These are phyloP conservation scores for Coleophora deauratella DNA, from an alignment of 2,888 invertebrate genomes.

Conservation along the genomic window DNA sequence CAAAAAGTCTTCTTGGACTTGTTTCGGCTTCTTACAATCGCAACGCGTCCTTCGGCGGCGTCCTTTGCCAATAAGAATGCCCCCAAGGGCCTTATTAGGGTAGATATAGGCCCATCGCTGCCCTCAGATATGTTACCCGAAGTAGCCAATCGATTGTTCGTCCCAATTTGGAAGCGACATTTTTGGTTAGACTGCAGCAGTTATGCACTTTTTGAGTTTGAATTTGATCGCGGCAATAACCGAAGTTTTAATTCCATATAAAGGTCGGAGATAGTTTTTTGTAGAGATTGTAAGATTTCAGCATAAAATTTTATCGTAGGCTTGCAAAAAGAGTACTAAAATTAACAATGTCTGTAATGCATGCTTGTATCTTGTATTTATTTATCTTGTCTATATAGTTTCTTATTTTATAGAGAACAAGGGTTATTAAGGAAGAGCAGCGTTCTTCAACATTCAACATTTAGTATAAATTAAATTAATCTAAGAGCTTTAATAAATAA, in stretches of 20 bases:
- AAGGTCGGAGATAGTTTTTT: not conserved
- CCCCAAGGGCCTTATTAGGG: constrained; percentile 55
- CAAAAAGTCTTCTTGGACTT: no score
- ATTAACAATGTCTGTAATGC: no score
- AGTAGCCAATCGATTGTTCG: constrained; percentile 51
- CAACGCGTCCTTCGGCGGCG: constrained; percentile 43
- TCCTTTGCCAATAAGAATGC: constrained; percentile 60
- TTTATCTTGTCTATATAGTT: no score
- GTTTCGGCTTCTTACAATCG: constrained; percentile 39
- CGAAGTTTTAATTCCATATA: not conserved
- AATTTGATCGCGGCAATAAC: not conserved
- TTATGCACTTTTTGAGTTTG: not conserved
- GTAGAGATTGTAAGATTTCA: no score
- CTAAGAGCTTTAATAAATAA: no score
- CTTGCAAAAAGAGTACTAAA: no score
- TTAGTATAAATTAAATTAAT: no score
- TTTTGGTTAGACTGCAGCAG: constrained; percentile 30
- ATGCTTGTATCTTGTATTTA: no score
- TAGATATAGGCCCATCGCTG: constrained; percentile 54
- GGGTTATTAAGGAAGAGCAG: no score
- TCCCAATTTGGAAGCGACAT: constrained; percentile 60
- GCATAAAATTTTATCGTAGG: no score
- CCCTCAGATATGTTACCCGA: constrained; percentile 12
- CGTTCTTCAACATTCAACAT: no score
- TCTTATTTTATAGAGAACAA: no score